Evolutionary conservation across 2,113 vertebrate genomes (phyloP), one percentile per base, ranked within the genome.

Genomic region (Dolichallabes microphthalmus): DNA sequence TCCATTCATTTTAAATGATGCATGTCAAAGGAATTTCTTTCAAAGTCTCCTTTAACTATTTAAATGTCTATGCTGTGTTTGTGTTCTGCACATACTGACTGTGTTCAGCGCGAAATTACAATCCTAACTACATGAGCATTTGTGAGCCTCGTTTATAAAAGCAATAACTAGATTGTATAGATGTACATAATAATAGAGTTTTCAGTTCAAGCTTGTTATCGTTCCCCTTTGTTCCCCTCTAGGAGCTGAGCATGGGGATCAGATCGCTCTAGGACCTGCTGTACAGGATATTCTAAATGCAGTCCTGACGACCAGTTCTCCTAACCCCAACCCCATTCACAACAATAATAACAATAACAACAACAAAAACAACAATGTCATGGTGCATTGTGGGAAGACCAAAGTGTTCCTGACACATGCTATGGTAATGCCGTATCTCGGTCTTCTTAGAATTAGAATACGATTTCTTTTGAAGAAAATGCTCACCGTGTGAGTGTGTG

Each of bases 321-420:
- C 84, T 61, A 84, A 3, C 14, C 9, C 88, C 4, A n/a, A 20
- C 86, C 84, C 22, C 50, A 83, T 75, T 83, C 69, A 4, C 15
- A 80, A 50, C 2, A 89, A 90, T 84, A 86, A 84, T 53, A 85
- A 83, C 53, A 86, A 32, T 14, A 86, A 84, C 53, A 85, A 4
- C 15, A 80, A 50, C 2, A 89, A 90, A 85, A 86, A 84, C 57
- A 85, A 83, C 55, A 86, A 32, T 13, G n/a, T 84, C 2, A 86
- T 94, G 25, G 92, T 96, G 81, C 96, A 95, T 85, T 97, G 97
- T 17, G 98, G 98, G 71, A 96, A 89, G 88, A 98, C 97, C 74
- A 99, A 98, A 94, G 95, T 98, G 27, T 99, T 99, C 90, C 93
- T 99, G 92, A 97, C 96, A 0, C 94, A 95, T 57, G 86, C 86